phyloP scores from a whole-genome alignment of 2,797 vertebrate genomes.

The Bufotes viridis region DNA sequence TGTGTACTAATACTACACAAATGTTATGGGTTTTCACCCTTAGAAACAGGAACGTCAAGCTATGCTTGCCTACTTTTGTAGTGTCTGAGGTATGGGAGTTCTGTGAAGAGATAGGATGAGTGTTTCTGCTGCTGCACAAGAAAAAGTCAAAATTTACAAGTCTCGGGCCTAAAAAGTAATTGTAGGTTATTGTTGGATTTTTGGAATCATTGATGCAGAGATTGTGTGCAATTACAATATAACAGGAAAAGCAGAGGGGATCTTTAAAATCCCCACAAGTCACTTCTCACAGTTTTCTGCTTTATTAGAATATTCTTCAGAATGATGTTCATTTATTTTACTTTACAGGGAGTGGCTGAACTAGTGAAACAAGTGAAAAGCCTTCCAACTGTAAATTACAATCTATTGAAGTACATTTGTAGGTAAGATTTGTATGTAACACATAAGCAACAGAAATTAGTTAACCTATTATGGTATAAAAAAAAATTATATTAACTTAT shows the following conservation, averaged over 20 bases:
- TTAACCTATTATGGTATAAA: too few species aligned
- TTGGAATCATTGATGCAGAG: neutral
- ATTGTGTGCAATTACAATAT: neutral
- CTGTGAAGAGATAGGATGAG: neutral
- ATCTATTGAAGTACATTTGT: constrained; percentile 97
- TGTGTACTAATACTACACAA: too few species aligned
- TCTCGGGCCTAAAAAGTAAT: neutral
- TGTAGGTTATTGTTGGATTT: neutral
- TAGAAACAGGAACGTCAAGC: too few species aligned
- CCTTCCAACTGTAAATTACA: constrained; percentile 93
- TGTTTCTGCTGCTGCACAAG: too few species aligned
- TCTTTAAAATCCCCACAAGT: neutral
- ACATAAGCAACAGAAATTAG: too few species aligned
- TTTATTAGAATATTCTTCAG: neutral
- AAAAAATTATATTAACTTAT: too few species aligned
- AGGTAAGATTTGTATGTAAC: constrained; percentile 77
- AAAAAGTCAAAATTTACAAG: neutral
- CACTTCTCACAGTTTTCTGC: neutral
- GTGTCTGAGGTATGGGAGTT: too few species aligned
- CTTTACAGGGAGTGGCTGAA: constrained; percentile 87
- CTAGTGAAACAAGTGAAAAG: constrained; percentile 87
- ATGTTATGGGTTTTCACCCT: too few species aligned
- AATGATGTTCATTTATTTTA: neutral
- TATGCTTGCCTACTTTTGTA: too few species aligned
- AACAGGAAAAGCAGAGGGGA: neutral